These are phyloP conservation scores for Hyphantria cunea DNA, from an alignment of 1,140 invertebrate genomes.

Conservation along the genomic window DNA sequence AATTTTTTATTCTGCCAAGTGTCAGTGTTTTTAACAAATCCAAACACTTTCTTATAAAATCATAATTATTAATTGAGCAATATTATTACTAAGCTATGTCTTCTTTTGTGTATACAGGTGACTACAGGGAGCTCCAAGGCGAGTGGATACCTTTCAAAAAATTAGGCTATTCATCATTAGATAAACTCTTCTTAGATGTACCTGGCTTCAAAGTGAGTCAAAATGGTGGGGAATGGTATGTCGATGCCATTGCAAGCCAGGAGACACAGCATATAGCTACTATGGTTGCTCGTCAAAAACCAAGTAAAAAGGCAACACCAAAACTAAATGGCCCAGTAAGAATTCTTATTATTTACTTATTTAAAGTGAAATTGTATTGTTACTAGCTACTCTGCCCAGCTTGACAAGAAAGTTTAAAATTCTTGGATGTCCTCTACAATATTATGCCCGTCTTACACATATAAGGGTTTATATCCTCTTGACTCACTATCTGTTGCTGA, in stretches of 20 bases:
- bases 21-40: no score
- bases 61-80: no score
- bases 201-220: slow-evolving; percentile 77
- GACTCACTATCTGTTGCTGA: no score
- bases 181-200: slow-evolving; percentile 81
- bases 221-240: slow-evolving; percentile 74
- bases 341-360: slow-evolving; percentile 21
- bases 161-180: slow-evolving; percentile 81
- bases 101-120: slow-evolving; percentile 48
- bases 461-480: no score
- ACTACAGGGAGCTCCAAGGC: slow-evolving; percentile 83
- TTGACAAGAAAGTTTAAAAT: no score
- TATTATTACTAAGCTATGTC: no score
- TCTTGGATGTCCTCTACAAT: no score
- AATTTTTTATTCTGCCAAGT: no score
- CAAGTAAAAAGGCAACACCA: slow-evolving; percentile 62
- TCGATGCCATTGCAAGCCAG: slow-evolving; percentile 80
- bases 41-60: no score
- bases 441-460: no score
- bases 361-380: no score
- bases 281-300: slow-evolving; percentile 83
- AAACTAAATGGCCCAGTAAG: slow-evolving; percentile 71
- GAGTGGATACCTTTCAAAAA: slow-evolving; percentile 82
- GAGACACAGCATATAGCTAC: slow-evolving; percentile 83
- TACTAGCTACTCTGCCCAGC: no score